Percentiles rank a stretch among this genome's conserved stretches.
phyloP scores from a whole-genome alignment of 2,888 invertebrate genomes.

The Ochlodes sylvanus region DNA sequence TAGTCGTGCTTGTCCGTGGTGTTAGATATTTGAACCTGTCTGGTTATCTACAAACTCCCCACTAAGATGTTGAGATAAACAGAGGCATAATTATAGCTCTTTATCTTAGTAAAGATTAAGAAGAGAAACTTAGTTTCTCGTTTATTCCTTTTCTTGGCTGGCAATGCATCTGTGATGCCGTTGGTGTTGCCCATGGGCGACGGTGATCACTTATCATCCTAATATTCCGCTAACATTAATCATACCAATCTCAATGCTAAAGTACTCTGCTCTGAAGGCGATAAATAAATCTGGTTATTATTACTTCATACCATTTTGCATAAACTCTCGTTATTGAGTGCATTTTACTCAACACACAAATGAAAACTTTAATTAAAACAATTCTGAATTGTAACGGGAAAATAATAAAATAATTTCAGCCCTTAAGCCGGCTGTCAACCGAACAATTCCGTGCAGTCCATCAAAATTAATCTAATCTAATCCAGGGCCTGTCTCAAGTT shows the following conservation, averaged over 20 bases:
- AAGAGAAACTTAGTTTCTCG: too few species aligned
- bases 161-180: too few species aligned
- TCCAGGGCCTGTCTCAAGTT: slow-evolving; percentile 75
- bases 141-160: too few species aligned
- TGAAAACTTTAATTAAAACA: slow-evolving; percentile 78
- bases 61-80: too few species aligned
- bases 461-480: slow-evolving; percentile 84
- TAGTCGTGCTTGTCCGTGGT: too few species aligned
- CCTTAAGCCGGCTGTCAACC: slow-evolving; percentile 76
- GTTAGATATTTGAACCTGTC: too few species aligned
- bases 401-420: slow-evolving; percentile 76
- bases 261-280: neutral
- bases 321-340: slow-evolving; percentile 60
- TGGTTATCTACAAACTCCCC: too few species aligned
- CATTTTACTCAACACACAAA: slow-evolving; percentile 62
- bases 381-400: slow-evolving; percentile 69
- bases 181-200: too few species aligned
- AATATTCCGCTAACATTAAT: slow-evolving; percentile 30
- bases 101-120: too few species aligned
- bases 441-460: slow-evolving; percentile 80
- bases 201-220: too few species aligned
- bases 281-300: slow-evolving; percentile 15
- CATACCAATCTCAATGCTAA: too few species aligned
- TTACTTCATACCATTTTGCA: slow-evolving; percentile 53
- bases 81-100: too few species aligned